Evolutionary conservation across 2,797 vertebrate species (phyloP).

Genomic region (Otolemur crassicaudatus): DNA sequence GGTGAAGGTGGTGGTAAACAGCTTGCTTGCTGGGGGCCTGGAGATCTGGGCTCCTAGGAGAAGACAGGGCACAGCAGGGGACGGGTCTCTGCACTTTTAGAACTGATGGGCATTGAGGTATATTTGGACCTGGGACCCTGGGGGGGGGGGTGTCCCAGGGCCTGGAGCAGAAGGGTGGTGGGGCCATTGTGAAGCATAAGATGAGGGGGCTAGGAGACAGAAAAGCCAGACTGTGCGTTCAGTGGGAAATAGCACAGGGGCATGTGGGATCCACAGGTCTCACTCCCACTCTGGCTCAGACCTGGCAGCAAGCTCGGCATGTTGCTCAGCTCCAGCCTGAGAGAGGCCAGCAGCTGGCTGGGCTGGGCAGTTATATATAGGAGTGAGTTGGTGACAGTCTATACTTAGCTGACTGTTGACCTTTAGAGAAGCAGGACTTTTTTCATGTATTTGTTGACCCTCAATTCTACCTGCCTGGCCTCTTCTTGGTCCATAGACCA

Average conservation of each 20-base stretch:
- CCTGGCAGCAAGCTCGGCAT: neutral
- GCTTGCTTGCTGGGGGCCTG: neutral
- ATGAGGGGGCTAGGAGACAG: neutral
- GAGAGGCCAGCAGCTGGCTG: conserved; percentile 66
- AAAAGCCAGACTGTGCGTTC: neutral
- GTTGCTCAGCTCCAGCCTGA: conserved; percentile 35
- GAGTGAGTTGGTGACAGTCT: conserved; percentile 84
- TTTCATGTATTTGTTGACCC: conserved; percentile 58
- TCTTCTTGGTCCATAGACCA: neutral
- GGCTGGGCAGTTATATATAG: conserved; percentile 84
- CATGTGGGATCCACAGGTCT: neutral
- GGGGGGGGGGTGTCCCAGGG: neutral
- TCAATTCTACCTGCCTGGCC: neutral
- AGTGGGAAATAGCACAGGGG: neutral
- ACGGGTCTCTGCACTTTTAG: neutral
- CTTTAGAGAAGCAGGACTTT: conserved; percentile 82
- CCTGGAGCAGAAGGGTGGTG: neutral
- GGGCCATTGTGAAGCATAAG: neutral
- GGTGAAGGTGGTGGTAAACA: neutral
- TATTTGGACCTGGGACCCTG: neutral
- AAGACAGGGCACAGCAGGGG: neutral
- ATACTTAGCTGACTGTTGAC: conserved; percentile 89
- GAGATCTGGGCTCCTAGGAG: neutral
- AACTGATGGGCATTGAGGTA: neutral
- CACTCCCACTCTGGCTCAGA: neutral